Base-by-base conservation (phyloP, 92 coral and sea anemone species). In the Phenganax marumi region DNA sequence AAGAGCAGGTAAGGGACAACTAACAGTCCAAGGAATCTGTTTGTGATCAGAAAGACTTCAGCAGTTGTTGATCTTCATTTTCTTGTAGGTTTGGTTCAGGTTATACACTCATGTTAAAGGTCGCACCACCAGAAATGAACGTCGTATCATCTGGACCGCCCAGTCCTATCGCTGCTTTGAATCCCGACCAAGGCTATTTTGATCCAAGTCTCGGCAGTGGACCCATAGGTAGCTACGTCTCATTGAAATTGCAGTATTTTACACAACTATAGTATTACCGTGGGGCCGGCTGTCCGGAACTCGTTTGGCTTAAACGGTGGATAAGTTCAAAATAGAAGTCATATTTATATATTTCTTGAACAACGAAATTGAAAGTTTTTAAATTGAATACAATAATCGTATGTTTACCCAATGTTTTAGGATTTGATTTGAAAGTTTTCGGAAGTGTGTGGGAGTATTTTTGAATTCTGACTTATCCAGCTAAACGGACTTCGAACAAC, bases 61-160 rank as follows among this genome's bases (percentile, higher is more conserved):
- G 24, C 39, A 0, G 52, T 19, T 14, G 23, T 14, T 53, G 26
- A 12, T 54, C 56, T n/a, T 63, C 48, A 1, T 56, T 75, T 39
- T 33, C 65, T 0, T 57, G 43, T 85, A 93, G 97, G 86, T 95
- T 84, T 50, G 98, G 98, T 47, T 86, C 81, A 18, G 98, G 98
- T 10, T 95, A 95, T 86, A 87, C 97, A 21, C 90, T 95, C 58
- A 95, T 92, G 98, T 84, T 95, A 74, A 95, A 95, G 84, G 93
- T 95, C 3, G 85, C 85, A 39, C 85, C 89, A 8, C 73, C 87
- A 12, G 53, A 87, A 24, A 52, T 50, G 57, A 80, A 89, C 33
- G 56, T 69, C 55, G 55, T 77, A 10, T 77, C 82, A 60, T 77
- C 82, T 5, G 82, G 82, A 16, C 82, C 82, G 3, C 70, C 82